These are phyloP conservation scores for Paramacrobiotus metropolitanus DNA, from an alignment of 1,140 invertebrate genomes.

Conservation along the genomic window DNA sequence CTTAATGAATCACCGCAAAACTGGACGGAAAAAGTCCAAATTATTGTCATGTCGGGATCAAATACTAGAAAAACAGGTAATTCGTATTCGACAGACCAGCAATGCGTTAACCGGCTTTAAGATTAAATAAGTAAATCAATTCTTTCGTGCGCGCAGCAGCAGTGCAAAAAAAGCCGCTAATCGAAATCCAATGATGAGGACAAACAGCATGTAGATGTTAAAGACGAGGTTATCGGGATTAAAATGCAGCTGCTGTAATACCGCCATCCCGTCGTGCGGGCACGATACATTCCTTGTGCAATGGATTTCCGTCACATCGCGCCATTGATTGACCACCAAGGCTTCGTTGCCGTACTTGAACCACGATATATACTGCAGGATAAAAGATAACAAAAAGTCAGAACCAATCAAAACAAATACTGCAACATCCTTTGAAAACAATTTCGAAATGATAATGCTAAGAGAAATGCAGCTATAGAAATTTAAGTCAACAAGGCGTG, in stretches of 20 bases:
- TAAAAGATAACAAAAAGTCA: constrained; percentile 66
- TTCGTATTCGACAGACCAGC: too few relatives aligned
- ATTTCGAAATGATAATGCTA: too few relatives aligned
- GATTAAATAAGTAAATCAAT: too few relatives aligned
- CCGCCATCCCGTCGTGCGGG: constrained; percentile 42
- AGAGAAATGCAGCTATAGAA: too few relatives aligned
- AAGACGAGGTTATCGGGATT: constrained; percentile 40
- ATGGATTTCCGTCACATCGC: constrained; percentile 38
- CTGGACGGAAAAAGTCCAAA: too few relatives aligned
- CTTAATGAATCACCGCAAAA: too few relatives aligned
- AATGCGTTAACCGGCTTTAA: too few relatives aligned
- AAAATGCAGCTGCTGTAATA: constrained; percentile 54
- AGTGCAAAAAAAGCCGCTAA: constrained; percentile 47
- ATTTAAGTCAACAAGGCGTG: too few relatives aligned
- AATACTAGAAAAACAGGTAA: too few relatives aligned
- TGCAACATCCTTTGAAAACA: not conserved
- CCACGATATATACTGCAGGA: constrained; percentile 80
- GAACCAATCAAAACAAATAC: constrained; percentile 33
- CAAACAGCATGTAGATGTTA: constrained; percentile 41
- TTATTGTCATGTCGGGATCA: too few relatives aligned
- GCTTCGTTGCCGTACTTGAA: constrained; percentile 83
- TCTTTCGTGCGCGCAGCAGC: constrained; percentile 12
- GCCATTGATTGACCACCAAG: constrained; percentile 78
- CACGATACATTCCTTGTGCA: constrained; percentile 40
- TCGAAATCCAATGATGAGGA: constrained; percentile 48